These are phyloP conservation scores for Phyllotreta cruciferae DNA, from an alignment of 2,888 invertebrate genomes.

Conservation along the genomic window DNA sequence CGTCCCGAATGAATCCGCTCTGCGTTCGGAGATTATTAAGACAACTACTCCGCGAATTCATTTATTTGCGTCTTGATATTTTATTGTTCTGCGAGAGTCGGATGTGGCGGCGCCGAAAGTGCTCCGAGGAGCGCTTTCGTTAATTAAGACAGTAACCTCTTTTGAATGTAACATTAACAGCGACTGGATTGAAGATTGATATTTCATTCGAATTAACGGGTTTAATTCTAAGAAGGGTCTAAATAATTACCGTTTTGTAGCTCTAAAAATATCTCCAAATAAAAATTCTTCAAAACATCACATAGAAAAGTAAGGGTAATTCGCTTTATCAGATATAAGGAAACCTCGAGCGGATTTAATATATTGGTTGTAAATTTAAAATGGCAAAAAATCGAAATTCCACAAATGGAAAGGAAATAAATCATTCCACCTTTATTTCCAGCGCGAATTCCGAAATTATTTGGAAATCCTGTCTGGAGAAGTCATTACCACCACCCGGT, in stretches of 20 bases:
- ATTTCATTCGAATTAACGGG: no score
- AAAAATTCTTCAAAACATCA: no score
- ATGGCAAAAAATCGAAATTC: constrained; percentile 1
- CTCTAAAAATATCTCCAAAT: no score
- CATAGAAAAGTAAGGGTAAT: no score
- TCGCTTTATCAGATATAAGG: no score
- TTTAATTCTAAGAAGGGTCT: no score
- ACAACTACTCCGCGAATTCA: constrained; percentile 14
- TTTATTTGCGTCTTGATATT: constrained; percentile 11
- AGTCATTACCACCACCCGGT: constrained; percentile 11
- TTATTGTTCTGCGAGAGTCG: constrained; percentile 4
- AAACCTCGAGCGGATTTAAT: no score
- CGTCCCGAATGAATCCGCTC: constrained; percentile 9
- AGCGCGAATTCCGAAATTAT: constrained; percentile 2
- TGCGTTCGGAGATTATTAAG: constrained; percentile 11
- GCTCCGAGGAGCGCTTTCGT: constrained; percentile 1
- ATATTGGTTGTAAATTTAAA: no score
- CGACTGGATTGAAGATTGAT: background rate
- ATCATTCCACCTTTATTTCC: constrained; percentile 13
- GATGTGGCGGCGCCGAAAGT: background rate
- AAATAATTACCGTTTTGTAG: no score
- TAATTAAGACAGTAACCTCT: constrained; percentile 10
- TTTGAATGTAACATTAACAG: background rate
- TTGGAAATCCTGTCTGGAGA: constrained; percentile 15
- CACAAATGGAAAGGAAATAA: constrained; percentile 9